phyloP scores from a whole-genome alignment of 2,113 vertebrate species.

The Oncorhynchus kisutch region DNA sequence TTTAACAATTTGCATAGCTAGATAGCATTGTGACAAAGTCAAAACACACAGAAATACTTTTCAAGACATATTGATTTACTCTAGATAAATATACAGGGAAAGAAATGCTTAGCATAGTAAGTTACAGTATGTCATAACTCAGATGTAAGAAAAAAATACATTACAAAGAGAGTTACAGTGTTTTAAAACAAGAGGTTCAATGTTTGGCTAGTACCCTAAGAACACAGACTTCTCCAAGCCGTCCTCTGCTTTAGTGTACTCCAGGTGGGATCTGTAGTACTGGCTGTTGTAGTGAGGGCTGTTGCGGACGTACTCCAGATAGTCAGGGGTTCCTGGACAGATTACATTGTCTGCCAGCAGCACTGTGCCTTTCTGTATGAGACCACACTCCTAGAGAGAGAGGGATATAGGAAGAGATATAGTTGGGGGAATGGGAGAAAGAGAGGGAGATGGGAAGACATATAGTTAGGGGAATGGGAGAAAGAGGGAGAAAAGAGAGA shows the following conservation, averaged over 20 bases:
- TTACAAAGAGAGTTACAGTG: conserved; percentile 7
- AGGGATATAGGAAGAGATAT: background rate
- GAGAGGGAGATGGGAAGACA: background rate
- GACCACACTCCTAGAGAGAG: conserved; percentile 59
- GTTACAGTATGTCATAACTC: conserved; percentile 12
- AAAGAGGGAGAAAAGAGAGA: background rate
- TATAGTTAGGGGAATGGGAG: background rate
- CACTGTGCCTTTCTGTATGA: conserved; percentile 66
- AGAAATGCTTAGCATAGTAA: background rate
- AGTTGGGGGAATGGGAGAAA: background rate
- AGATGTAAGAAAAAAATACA: background rate
- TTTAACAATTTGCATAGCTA: background rate
- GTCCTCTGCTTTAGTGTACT: conserved; percentile 75
- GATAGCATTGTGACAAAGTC: background rate
- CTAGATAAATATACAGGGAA: background rate
- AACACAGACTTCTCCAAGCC: conserved; percentile 76
- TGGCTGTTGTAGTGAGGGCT: conserved; percentile 67
- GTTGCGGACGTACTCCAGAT: conserved; percentile 70
- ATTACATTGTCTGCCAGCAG: conserved; percentile 77
- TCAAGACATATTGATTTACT: conserved; percentile 34
- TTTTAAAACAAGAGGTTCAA: background rate
- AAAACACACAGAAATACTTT: background rate
- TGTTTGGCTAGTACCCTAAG: conserved; percentile 53
- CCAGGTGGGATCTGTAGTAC: conserved; percentile 74
- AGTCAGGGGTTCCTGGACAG: conserved; percentile 74